phyloP scores from a whole-genome alignment of 2,113 vertebrate genomes.

The Naja naja region DNA sequence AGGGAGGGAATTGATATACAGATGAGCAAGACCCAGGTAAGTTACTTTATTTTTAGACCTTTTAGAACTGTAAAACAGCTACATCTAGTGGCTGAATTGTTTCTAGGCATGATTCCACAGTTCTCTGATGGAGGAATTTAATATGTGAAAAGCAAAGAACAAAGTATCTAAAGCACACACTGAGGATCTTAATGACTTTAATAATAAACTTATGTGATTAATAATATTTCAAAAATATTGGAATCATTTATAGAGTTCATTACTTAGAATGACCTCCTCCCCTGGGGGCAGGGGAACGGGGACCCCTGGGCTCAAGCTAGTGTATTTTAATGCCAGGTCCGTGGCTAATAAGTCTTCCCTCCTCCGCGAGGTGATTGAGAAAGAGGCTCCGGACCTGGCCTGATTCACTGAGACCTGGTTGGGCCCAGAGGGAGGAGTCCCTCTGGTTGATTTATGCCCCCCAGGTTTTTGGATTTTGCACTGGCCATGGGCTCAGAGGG shows the following conservation, averaged over 20 bases:
- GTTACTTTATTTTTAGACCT: not conserved
- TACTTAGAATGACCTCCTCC: not conserved
- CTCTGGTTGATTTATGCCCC: too few relatives aligned
- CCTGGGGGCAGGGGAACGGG: too few relatives aligned
- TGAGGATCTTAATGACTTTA: not conserved
- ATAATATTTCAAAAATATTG: not conserved
- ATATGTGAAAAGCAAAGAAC: not conserved
- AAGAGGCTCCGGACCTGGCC: too few relatives aligned
- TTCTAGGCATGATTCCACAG: not conserved
- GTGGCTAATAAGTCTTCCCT: too few relatives aligned
- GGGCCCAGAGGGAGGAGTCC: too few relatives aligned
- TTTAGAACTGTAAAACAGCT: not conserved
- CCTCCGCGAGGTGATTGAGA: too few relatives aligned
- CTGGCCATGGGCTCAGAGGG: too few relatives aligned
- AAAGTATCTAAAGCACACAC: not conserved
- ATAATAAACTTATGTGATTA: not conserved
- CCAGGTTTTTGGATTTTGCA: too few relatives aligned
- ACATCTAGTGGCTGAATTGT: slow-evolving; percentile 16
- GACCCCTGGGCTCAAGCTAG: too few relatives aligned
- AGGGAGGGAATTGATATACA: not conserved
- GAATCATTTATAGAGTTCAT: not conserved
- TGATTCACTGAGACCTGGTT: too few relatives aligned
- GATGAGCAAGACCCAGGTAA: not conserved
- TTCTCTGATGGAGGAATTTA: not conserved
- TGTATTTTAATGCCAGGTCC: too few relatives aligned